phyloP scores from a whole-genome alignment of 2,113 vertebrate genomes.

The Anoplopoma fimbria region DNA sequence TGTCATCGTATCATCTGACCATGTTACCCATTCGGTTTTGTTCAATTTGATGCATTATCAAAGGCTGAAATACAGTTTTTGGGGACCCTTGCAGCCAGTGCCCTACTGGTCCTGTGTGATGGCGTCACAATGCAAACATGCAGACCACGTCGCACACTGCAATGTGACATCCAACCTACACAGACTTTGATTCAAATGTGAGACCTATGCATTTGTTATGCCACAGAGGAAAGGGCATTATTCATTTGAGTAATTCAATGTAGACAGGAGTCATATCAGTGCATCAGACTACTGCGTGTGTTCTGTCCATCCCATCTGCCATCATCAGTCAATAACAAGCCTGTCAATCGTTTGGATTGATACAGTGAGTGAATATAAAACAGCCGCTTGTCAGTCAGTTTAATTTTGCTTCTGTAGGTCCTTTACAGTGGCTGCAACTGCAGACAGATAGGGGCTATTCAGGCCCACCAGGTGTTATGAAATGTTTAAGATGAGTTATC shows the following conservation, averaged over 20 bases:
- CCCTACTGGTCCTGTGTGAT: conserved; percentile 7
- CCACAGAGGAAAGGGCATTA: not conserved
- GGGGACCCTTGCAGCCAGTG: not conserved
- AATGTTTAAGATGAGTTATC: not conserved
- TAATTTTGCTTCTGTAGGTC: not conserved
- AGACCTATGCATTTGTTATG: not conserved
- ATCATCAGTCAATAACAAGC: conserved; percentile 26
- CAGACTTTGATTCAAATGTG: not conserved
- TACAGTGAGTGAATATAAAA: conserved; percentile 11
- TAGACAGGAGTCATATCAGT: not conserved
- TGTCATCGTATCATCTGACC: not conserved
- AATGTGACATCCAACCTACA: not conserved
- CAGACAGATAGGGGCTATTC: not conserved
- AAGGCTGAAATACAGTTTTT: not conserved
- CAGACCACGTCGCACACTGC: not conserved
- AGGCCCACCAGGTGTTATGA: not conserved
- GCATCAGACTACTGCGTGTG: conserved; percentile 16
- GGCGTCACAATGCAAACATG: not conserved
- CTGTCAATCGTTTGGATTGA: conserved; percentile 19
- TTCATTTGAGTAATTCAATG: conserved; percentile 14
- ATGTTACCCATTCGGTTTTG: not conserved
- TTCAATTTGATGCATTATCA: not conserved
- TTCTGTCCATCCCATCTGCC: conserved; percentile 47
- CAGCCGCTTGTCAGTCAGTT: not conserved
- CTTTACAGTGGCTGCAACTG: not conserved